Evolutionary conservation across 2,888 invertebrate genomes (phyloP).

Genomic region (Drosophila anomelani): DNA sequence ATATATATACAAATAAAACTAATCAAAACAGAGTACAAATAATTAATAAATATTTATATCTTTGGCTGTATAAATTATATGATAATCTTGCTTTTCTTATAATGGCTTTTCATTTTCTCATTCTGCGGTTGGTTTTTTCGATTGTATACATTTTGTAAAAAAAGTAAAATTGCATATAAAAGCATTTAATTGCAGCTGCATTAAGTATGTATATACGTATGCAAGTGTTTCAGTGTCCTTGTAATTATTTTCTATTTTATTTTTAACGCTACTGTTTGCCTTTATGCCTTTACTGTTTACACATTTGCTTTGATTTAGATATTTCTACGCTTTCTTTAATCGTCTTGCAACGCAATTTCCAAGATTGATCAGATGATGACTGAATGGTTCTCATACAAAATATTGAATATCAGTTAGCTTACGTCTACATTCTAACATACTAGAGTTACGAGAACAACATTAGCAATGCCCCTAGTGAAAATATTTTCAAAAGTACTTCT

Average conservation of each 20-base stretch:
- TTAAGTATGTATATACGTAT: conserved; percentile 34
- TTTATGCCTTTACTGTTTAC: conserved; percentile 50
- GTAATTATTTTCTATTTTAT: conserved; percentile 28
- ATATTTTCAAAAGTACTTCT: conserved; percentile 40
- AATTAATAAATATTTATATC: conserved; percentile 50
- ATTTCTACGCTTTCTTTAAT: conserved; percentile 74
- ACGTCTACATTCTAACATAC: conserved; percentile 32
- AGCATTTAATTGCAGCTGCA: conserved; percentile 30
- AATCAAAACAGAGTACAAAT: conserved; percentile 24
- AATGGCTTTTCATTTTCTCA: not conserved
- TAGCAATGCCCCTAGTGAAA: conserved; percentile 53
- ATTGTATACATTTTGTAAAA: conserved; percentile 46
- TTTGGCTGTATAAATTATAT: conserved; percentile 64
- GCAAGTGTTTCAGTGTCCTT: conserved; percentile 36
- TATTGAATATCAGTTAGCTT: conserved; percentile 49
- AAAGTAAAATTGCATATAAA: conserved; percentile 45
- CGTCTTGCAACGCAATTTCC: conserved; percentile 56
- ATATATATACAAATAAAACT: conserved; percentile 30
- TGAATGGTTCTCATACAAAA: conserved; percentile 70
- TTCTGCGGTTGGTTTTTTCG: conserved; percentile 16
- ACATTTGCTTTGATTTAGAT: conserved; percentile 76
- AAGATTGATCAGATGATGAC: conserved; percentile 34
- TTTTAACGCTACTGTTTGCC: conserved; percentile 23
- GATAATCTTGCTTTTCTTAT: conserved; percentile 2
- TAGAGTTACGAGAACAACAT: conserved; percentile 58